These are phyloP conservation scores for Muscidifurax raptorellus DNA, from an alignment of 1,140 invertebrate genomes.

Conservation along the genomic window DNA sequence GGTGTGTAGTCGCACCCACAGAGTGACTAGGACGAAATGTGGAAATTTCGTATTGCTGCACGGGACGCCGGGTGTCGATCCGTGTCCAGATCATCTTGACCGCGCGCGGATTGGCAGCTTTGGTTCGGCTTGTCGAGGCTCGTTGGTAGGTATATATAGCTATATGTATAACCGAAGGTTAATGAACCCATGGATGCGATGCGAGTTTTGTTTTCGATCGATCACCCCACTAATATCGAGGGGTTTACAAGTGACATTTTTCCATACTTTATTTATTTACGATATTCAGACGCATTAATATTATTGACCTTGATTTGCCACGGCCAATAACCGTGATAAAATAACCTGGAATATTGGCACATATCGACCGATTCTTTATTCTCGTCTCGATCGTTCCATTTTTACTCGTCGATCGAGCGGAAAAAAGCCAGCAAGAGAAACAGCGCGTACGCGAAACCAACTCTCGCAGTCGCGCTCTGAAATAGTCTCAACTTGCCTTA, in stretches of 20 bases:
- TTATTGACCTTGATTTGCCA: no score
- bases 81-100: neutral
- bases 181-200: neutral
- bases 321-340: no score
- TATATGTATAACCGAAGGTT: neutral
- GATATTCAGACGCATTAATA: no score
- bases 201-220: neutral
- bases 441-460: neutral
- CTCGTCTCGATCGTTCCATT: neutral
- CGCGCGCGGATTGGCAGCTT: neutral
- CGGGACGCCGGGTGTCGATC: neutral
- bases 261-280: no score
- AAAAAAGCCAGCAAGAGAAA: neutral
- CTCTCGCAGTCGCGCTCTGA: neutral
- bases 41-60: conserved; percentile 25
- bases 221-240: neutral
- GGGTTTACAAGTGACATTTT: no score
- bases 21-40: conserved; percentile 26
- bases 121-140: neutral
- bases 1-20: neutral
- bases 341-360: neutral
- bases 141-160: neutral
- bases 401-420: neutral
- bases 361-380: neutral
- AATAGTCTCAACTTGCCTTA: conserved; percentile 17